phyloP scores from a whole-genome alignment of 2,888 invertebrate genomes.

The Dilophus febrilis region DNA sequence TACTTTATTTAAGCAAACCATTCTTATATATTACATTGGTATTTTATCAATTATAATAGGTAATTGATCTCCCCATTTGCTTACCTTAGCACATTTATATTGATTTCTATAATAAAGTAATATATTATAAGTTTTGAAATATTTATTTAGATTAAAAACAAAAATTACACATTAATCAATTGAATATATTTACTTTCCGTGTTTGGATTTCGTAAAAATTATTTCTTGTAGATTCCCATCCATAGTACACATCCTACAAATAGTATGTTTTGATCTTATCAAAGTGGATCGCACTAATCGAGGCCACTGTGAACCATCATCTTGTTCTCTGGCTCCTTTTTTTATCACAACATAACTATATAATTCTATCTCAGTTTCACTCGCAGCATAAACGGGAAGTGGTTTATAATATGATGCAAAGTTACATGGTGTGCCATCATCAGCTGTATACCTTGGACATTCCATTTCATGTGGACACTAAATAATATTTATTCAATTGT shows the following conservation, averaged over 20 bases:
- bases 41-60: conserved; percentile 41
- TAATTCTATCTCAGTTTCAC: conserved; percentile 34
- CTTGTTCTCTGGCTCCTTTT: conserved; percentile 42
- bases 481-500: conserved; percentile 14
- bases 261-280: conserved; percentile 48
- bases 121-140: conserved; percentile 13
- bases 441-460: conserved; percentile 51
- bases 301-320: conserved; percentile 48
- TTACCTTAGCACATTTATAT: conserved; percentile 54
- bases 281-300: conserved; percentile 57
- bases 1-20: too few relatives aligned
- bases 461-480: conserved; percentile 66
- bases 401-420: conserved; percentile 48
- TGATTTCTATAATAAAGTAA: too few relatives aligned
- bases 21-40: too few relatives aligned
- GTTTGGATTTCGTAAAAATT: conserved; percentile 56
- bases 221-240: conserved; percentile 57
- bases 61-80: conserved; percentile 65
- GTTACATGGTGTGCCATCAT: conserved; percentile 58
- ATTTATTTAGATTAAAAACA: background rate
- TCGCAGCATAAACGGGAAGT: conserved; percentile 33
- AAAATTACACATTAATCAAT: conserved; percentile 2
- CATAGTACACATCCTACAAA: conserved; percentile 62
- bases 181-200: conserved; percentile 44
- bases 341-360: conserved; percentile 70